A percentile compares a stretch with the other conserved stretches of the same genome.
Evolutionary conservation across 2,113 vertebrate species (phyloP).

Genomic region (Hippocampus comes): DNA sequence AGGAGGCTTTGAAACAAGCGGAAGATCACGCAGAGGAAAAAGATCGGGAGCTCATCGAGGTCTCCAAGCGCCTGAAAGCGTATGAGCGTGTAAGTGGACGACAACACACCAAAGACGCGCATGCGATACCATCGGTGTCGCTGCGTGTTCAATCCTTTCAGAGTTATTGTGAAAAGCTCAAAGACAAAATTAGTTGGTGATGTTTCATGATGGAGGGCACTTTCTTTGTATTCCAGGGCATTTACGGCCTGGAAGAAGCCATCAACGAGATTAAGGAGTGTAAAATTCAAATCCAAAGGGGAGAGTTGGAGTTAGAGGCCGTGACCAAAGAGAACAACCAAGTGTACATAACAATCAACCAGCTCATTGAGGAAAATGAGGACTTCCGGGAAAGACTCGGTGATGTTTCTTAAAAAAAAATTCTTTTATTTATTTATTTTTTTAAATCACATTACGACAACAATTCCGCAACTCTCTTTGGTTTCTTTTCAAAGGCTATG

Average conservation of each 20-base stretch:
- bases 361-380: slow-evolving; percentile 94
- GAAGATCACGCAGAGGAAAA: slow-evolving; percentile 87
- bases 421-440: no score
- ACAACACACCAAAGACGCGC: background rate
- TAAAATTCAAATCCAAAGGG: slow-evolving; percentile 80
- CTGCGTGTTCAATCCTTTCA: background rate
- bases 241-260: slow-evolving; percentile 89
- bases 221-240: slow-evolving; percentile 74
- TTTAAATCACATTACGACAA: background rate
- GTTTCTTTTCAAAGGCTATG: slow-evolving; percentile 76
- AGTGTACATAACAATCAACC: slow-evolving; percentile 84
- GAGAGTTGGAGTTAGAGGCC: slow-evolving; percentile 81
- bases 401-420: slow-evolving; percentile 46
- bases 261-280: slow-evolving; percentile 87
- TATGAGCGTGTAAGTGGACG: slow-evolving; percentile 83
- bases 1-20: slow-evolving; percentile 75
- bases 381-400: slow-evolving; percentile 84
- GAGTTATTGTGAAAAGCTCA: background rate
- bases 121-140: background rate
- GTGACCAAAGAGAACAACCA: slow-evolving; percentile 89
- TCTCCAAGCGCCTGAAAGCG: slow-evolving; percentile 79
- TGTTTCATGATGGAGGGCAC: background rate
- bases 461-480: background rate
- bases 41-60: slow-evolving; percentile 87
- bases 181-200: slow-evolving; percentile 8